Conservation (phyloP, 2,113 vertebrate species). For the Saccopteryx leptura region DNA sequence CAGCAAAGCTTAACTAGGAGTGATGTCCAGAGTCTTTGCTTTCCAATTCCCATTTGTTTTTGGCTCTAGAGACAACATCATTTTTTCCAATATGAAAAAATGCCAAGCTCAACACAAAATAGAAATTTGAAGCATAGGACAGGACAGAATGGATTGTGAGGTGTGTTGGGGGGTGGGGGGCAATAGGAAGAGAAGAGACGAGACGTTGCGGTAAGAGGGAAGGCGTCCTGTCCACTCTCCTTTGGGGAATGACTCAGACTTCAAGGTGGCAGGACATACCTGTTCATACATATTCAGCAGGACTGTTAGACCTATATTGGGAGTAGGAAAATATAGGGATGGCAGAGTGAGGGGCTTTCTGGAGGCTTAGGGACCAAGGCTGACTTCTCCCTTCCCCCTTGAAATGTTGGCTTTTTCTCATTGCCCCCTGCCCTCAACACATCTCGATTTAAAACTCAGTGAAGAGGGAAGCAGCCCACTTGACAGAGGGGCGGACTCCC, state of each 20-base stretch:
- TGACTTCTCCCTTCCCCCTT: not conserved
- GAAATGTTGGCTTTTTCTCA: not conserved
- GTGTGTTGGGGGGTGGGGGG: not conserved
- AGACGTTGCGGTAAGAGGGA: not conserved
- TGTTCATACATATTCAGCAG: not conserved
- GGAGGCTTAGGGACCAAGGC: not conserved
- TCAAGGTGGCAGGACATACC: not conserved
- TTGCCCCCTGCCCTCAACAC: too few relatives aligned
- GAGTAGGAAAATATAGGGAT: not conserved
- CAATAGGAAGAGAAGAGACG: not conserved
- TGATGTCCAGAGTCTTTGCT: not conserved
- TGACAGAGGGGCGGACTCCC: not conserved
- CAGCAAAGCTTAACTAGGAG: not conserved
- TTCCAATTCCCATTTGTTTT: constrained; percentile 81
- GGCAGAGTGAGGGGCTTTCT: not conserved
- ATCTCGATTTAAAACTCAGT: not conserved
- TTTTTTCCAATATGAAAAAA: constrained; percentile 89
- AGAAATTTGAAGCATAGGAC: constrained; percentile 65
- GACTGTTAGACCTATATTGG: fast-evolving
- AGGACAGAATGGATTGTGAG: not conserved
- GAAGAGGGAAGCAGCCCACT: not conserved
- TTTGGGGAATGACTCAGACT: not conserved
- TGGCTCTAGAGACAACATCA: constrained; percentile 76
- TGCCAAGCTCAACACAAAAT: constrained; percentile 83
- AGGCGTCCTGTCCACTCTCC: not conserved